Conservation (phyloP, 2,888 invertebrate species). For the Drosophila paracracens region DNA sequence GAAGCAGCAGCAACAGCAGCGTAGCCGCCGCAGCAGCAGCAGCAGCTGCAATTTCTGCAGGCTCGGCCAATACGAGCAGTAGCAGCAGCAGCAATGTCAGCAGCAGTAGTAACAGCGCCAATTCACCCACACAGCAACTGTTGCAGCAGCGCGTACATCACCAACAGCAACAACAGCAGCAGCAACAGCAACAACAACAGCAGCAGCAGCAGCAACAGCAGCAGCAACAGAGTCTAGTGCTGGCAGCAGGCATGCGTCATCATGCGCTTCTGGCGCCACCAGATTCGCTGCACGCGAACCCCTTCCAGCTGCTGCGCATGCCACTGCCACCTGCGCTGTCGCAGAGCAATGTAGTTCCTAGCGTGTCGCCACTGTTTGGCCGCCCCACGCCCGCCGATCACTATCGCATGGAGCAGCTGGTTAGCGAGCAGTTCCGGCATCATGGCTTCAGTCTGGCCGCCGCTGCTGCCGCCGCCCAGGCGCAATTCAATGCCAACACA, state of each 20-base stretch:
- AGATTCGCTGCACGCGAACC: conserved; percentile 90
- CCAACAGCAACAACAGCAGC: conserved; percentile 64
- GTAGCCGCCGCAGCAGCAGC: conserved; percentile 22
- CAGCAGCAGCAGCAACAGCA: conserved; percentile 84
- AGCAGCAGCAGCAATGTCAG: conserved; percentile 35
- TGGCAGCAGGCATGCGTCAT: conserved; percentile 86
- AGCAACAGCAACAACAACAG: conserved; percentile 64
- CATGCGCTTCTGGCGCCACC: conserved; percentile 90
- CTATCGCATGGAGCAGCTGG: conserved; percentile 93
- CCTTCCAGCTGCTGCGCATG: conserved; percentile 91
- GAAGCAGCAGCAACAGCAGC: conserved; percentile 53
- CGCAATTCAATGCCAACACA: conserved; percentile 85
- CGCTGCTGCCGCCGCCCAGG: conserved; percentile 88
- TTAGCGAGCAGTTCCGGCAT: conserved; percentile 92
- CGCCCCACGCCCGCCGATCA: conserved; percentile 93
- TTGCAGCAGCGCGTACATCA: conserved; percentile 85
- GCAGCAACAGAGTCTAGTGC: conserved; percentile 85
- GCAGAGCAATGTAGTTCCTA: conserved; percentile 89
- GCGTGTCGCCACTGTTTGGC: conserved; percentile 89
- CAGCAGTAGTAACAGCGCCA: conserved; percentile 47
- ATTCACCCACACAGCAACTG: conserved; percentile 74
- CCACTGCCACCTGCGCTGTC: conserved; percentile 90
- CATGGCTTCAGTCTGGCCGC: conserved; percentile 92
- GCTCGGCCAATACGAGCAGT: conserved; percentile 56
- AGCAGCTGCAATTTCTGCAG: conserved; percentile 35